Base-by-base conservation (phyloP, 2,888 invertebrate species). In the Phoenoteleia sp. region DNA sequence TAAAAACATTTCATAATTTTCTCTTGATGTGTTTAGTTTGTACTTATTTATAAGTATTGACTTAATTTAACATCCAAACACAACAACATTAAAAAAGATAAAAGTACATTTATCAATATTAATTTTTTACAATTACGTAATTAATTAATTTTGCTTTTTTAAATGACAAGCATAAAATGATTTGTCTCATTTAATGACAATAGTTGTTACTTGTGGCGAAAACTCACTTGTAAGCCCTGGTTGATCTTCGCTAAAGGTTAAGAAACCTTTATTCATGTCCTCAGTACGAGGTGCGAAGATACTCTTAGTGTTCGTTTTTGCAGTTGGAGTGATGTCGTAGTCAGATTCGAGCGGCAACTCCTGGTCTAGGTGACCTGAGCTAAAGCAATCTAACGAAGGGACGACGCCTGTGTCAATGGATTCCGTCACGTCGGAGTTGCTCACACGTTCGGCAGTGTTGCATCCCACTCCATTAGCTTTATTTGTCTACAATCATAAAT, bases 231-330 rank as follows among this genome's bases (percentile, higher is more conserved):
- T 97, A 93, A 97, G 95, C 91, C 97, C 97, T 88, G 96, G 95
- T 94, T 97, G 96, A 94, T 97, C 97, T 93, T 97, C 97, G 91
- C 97, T 96, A 94, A 97, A 98, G 94, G 96, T 97, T 93, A 98
- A 96, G 95, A 97, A 98, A 94, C 97, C 98, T 94, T 97, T 97
- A 95, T 97, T 98, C 98, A 99, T 98, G 94, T 98, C 98, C 95
- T 98, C 96, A 89, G 97, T 97, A 94, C 97, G 95, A 88, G 97
- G 97, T 87, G 96, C 96, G 94, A 98, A 97, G 92, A 97, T 96
- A 89, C 96, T 96, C 91, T 96, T 95, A 84, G 97, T 96, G 87
- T 96, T 96, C 72, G 96, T 96, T 92, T 96, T 96, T 21, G 96
- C 96, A 81, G 95, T 89, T 7, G 92, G 90, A 69, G 79, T 75